Conservation (phyloP, 2,113 vertebrate genomes). For the Cercopithecus mona region DNA sequence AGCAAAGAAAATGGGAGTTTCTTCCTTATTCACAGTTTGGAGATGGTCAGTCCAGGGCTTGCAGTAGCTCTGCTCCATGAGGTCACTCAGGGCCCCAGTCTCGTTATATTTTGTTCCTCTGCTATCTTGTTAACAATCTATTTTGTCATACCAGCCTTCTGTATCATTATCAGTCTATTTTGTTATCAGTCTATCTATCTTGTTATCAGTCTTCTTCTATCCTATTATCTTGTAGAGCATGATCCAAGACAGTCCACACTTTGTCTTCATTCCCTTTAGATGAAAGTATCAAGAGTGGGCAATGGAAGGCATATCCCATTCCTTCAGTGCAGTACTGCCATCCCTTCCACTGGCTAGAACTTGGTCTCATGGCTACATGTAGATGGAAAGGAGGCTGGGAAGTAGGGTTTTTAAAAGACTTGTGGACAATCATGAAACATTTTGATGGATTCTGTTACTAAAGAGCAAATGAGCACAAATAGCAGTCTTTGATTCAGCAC, state of each 20-base stretch:
- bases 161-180: not conserved
- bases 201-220: not conserved
- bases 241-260: too few species aligned
- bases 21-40: not conserved
- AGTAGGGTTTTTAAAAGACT: not conserved
- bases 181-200: not conserved
- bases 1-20: not conserved
- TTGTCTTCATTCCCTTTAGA: not conserved
- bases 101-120: not conserved
- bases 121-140: not conserved
- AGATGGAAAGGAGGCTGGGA: not conserved
- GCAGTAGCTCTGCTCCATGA: not conserved
- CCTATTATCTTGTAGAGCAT: not conserved
- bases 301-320: not conserved
- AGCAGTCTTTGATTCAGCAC: not conserved
- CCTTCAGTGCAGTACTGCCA: not conserved
- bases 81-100: not conserved
- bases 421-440: not conserved
- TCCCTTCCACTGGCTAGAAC: not conserved
- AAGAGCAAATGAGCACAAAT: not conserved
- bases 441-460: not conserved
- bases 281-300: not conserved
- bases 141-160: not conserved
- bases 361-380: not conserved
- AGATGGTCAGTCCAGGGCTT: not conserved